A percentile compares a stretch with the other conserved stretches of the same genome.
These are phyloP conservation scores for Nomada hirtipes DNA, from an alignment of 2,888 invertebrate species.

Conservation along the genomic window DNA sequence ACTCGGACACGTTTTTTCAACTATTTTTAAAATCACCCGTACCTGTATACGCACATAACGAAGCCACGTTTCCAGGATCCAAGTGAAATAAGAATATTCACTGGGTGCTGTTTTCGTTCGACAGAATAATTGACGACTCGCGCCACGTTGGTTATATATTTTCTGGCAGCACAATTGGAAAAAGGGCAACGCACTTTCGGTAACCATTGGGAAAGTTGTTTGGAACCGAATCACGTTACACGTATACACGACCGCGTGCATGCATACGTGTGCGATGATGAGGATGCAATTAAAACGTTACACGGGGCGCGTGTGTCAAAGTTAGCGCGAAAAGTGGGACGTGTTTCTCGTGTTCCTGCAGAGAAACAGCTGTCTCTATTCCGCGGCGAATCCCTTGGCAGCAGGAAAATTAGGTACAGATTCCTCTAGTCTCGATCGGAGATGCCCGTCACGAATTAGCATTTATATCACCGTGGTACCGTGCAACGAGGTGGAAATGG, in stretches of 20 bases:
- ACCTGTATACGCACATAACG: not conserved
- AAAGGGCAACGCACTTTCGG: too few species aligned
- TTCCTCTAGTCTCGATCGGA: constrained; percentile 72
- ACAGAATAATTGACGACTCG: too few species aligned
- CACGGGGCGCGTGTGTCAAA: constrained; percentile 53
- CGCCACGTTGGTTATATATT: too few species aligned
- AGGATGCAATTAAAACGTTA: constrained; percentile 60
- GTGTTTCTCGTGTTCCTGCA: constrained; percentile 53
- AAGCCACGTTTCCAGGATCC: too few species aligned
- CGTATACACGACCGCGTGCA: too few species aligned
- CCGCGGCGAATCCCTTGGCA: constrained; percentile 67
- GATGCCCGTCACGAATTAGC: constrained; percentile 77
- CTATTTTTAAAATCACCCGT: not conserved
- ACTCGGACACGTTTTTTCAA: not conserved
- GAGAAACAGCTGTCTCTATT: constrained; percentile 67
- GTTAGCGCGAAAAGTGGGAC: constrained; percentile 62
- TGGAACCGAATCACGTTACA: too few species aligned
- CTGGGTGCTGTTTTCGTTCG: too few species aligned
- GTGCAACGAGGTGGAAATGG: constrained; percentile 74
- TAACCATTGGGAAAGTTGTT: too few species aligned
- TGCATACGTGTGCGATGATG: constrained; percentile 17
- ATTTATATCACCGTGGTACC: constrained; percentile 77
- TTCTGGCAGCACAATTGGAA: too few species aligned
- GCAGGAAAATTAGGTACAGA: constrained; percentile 74
- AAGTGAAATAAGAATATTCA: too few species aligned